Conservation (phyloP, 2,797 vertebrate species). For the Eleutherodactylus coqui region DNA sequence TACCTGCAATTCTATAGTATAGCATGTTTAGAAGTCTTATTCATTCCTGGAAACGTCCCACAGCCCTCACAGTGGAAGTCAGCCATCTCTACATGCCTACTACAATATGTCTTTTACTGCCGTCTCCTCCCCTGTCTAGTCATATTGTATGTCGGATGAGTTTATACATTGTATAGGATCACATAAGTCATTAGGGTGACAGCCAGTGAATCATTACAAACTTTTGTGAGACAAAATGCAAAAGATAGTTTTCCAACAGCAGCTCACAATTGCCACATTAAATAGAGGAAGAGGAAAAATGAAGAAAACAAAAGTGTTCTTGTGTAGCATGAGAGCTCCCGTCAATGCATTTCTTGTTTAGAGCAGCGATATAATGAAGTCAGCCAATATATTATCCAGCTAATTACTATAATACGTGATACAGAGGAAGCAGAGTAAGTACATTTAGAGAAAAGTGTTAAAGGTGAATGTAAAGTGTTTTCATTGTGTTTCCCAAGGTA, state of each 20-base stretch:
- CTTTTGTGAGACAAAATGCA: neutral
- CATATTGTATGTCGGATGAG: neutral
- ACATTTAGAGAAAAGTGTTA: neutral
- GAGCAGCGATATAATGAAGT: slow-evolving; percentile 16
- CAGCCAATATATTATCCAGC: slow-evolving; percentile 11
- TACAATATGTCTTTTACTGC: slow-evolving; percentile 6
- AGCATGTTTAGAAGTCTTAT: neutral
- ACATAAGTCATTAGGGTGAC: neutral
- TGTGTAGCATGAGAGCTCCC: neutral
- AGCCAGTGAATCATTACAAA: neutral
- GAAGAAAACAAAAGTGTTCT: slow-evolving; percentile 1
- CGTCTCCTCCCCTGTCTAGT: neutral
- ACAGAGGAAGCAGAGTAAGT: neutral
- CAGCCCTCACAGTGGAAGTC: too few relatives aligned
- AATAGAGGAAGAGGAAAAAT: neutral
- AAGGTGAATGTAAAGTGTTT: neutral
- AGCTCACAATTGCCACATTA: neutral
- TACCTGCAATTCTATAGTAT: neutral
- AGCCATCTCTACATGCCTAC: neutral
- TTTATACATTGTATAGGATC: neutral
- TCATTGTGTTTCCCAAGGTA: neutral
- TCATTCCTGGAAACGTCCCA: neutral
- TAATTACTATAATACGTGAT: neutral
- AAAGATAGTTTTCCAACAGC: neutral
- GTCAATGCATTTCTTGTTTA: slow-evolving; percentile 22